These are phyloP conservation scores for Oreortyx pictus DNA, from an alignment of 2,797 vertebrate genomes.

Conservation along the genomic window DNA sequence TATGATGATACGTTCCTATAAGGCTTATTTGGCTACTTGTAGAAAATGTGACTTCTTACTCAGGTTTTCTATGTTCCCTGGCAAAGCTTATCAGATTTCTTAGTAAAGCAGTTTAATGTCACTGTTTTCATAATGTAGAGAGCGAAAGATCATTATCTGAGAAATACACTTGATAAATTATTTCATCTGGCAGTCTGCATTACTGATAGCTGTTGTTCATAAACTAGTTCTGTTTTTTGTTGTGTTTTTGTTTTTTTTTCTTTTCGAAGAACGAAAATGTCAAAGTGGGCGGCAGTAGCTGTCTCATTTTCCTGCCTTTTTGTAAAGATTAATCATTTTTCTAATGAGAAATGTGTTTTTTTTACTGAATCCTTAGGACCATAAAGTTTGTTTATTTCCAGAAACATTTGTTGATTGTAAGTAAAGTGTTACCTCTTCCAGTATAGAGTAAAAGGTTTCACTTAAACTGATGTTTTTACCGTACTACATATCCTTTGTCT, in stretches of 20 bases:
- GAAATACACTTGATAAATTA: conserved; percentile 59
- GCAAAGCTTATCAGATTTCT: conserved; percentile 81
- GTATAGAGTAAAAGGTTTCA: conserved; percentile 23
- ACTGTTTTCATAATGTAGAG: conserved; percentile 64
- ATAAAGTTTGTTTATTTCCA: conserved; percentile 70
- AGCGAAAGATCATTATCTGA: conserved; percentile 75
- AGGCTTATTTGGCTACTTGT: conserved; percentile 3
- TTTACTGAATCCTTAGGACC: conserved; percentile 68
- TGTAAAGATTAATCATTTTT: conserved; percentile 81
- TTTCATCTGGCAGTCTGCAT: conserved; percentile 40
- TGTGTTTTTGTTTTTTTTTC: conserved; percentile 19
- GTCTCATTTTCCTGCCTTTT: conserved; percentile 80
- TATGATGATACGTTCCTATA: background rate
- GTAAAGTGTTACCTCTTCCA: conserved; percentile 50
- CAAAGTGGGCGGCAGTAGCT: conserved; percentile 76
- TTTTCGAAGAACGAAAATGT: conserved; percentile 81
- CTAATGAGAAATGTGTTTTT: conserved; percentile 75
- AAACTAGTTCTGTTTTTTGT: conserved; percentile 62
- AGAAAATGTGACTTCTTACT: conserved; percentile 54
- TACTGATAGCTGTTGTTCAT: conserved; percentile 70
- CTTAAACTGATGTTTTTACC: background rate
- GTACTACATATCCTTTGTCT: background rate
- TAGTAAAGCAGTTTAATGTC: conserved; percentile 75
- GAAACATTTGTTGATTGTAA: conserved; percentile 69
- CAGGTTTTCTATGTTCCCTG: conserved; percentile 50